Percentiles rank a stretch among this genome's conserved stretches.
Evolutionary conservation across 2,113 vertebrate genomes (phyloP).

Genomic region (Ceuthmochares aereus): DNA sequence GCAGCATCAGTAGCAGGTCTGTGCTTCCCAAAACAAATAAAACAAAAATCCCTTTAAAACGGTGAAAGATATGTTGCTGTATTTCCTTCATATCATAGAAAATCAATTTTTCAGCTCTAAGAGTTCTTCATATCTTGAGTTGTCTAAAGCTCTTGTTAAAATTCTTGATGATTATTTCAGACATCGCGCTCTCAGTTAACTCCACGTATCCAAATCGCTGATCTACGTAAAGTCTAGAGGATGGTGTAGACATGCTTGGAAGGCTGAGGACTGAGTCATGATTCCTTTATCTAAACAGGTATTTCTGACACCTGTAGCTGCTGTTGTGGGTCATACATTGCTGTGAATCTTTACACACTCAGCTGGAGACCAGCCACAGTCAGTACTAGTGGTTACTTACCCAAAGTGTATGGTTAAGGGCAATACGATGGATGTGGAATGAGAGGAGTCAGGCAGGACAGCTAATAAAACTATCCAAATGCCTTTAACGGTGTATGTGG

Average conservation of each 20-base stretch:
- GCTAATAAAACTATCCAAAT: not conserved
- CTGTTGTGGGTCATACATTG: not conserved
- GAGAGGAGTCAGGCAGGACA: not conserved
- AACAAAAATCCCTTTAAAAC: not conserved
- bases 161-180: not conserved
- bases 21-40: not conserved
- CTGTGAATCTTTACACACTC: not conserved
- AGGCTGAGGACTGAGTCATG: not conserved
- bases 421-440: not conserved
- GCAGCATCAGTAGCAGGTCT: not conserved
- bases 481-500: not conserved
- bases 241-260: not conserved
- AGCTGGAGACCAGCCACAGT: not conserved
- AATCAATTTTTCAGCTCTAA: not conserved
- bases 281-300: not conserved
- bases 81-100: not conserved
- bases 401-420: not conserved
- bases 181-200: not conserved
- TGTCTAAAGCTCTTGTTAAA: not conserved
- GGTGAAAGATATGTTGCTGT: accelerated
- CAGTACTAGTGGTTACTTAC: not conserved
- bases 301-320: not conserved
- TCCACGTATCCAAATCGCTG: not conserved
- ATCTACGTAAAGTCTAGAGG: not conserved
- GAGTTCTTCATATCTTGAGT: not conserved